Percentiles rank a stretch among this genome's conserved stretches.
phyloP scores from a whole-genome alignment of 2,113 vertebrate genomes.

The Mormyrus iriodes region DNA sequence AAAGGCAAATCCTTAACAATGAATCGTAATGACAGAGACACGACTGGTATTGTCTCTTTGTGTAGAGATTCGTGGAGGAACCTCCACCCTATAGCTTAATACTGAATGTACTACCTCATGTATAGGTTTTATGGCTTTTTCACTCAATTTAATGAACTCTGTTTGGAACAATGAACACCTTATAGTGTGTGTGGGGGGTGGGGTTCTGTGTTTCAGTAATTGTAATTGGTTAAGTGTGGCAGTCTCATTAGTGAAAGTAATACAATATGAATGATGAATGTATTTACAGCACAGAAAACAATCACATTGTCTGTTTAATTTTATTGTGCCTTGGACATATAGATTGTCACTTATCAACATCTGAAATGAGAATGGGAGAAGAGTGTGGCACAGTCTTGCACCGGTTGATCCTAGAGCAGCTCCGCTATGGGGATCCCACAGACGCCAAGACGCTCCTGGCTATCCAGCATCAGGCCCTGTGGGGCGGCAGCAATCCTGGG shows the following conservation, averaged over 20 bases:
- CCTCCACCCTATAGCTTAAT: too few species aligned
- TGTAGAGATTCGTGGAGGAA: too few species aligned
- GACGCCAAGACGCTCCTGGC: slow-evolving; percentile 85
- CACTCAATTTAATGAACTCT: too few species aligned
- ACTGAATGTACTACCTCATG: too few species aligned
- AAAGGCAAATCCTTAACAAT: not conserved
- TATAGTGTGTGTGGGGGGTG: not conserved
- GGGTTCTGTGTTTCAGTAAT: not conserved
- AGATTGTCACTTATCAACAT: not conserved
- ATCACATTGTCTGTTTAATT: not conserved
- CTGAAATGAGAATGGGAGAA: slow-evolving; percentile 84
- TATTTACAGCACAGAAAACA: not conserved
- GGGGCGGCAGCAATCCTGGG: slow-evolving; percentile 66
- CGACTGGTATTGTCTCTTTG: too few species aligned
- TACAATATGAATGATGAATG: not conserved
- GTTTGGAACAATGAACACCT: too few species aligned
- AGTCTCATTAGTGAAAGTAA: not conserved
- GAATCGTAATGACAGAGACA: not conserved
- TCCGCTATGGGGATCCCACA: slow-evolving; percentile 84
- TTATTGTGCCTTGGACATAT: not conserved
- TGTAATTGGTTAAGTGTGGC: not conserved
- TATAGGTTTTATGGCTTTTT: too few species aligned
- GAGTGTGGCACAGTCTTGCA: slow-evolving; percentile 91
- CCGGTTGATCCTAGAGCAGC: slow-evolving; percentile 93
- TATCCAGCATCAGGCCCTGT: slow-evolving; percentile 94